phyloP scores from a whole-genome alignment of 2,797 vertebrate species.

The Manis crassicaudata region DNA sequence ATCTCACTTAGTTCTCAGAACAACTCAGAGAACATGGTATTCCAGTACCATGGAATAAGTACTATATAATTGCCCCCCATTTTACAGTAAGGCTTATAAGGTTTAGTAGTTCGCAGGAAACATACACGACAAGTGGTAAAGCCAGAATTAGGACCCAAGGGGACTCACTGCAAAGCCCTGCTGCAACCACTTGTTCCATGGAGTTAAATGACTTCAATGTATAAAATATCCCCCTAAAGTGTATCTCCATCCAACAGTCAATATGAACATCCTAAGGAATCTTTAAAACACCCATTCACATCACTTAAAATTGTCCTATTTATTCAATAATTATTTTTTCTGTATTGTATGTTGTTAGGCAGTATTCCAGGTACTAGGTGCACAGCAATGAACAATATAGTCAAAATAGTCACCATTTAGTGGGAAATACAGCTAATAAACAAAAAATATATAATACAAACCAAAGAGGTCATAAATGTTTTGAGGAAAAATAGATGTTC shows the following conservation, averaged over 20 bases:
- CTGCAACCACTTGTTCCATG: not conserved
- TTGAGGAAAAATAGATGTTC: not conserved
- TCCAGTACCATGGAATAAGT: constrained; percentile 12
- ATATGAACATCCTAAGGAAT: not conserved
- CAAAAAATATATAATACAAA: not conserved
- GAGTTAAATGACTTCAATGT: not conserved
- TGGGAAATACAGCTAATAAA: not conserved
- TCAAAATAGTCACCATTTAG: not conserved
- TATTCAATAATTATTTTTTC: not conserved
- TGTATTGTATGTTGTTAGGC: not conserved
- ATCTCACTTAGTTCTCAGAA: not conserved
- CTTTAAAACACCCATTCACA: not conserved
- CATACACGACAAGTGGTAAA: not conserved
- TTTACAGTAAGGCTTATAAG: not conserved
- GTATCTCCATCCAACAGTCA: not conserved
- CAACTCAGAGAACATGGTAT: no score
- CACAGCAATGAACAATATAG: not conserved
- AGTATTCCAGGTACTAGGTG: not conserved
- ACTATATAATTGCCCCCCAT: not conserved
- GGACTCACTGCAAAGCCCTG: not conserved
- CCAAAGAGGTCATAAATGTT: not conserved
- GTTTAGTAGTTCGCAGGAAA: not conserved
- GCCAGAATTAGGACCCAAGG: not conserved
- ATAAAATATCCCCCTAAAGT: not conserved
- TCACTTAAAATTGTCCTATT: not conserved